Evolutionary conservation across 2,888 invertebrate genomes (phyloP).

Genomic region (Caradrina clavipalpis): DNA sequence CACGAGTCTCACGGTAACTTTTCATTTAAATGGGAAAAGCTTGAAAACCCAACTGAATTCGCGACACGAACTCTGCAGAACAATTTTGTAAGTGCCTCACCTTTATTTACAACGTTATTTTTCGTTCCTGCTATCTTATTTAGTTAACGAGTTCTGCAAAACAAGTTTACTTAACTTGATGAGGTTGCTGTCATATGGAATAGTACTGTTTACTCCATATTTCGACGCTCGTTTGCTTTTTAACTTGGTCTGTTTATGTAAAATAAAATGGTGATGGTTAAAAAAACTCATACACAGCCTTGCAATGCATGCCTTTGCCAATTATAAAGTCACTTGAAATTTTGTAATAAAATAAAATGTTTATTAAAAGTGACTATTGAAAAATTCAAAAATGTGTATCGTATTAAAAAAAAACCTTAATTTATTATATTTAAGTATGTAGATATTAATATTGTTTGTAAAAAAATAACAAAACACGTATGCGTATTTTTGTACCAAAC

Average conservation of each 20-base stretch:
- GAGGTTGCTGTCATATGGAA: conserved; percentile 22
- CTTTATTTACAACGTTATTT: conserved; percentile 42
- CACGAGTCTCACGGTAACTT: not conserved
- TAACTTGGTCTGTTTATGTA: conserved; percentile 8
- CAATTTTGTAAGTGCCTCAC: conserved; percentile 50
- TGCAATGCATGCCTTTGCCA: conserved; percentile 51
- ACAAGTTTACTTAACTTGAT: conserved; percentile 44
- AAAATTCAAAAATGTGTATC: conserved; percentile 30
- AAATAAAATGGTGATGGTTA: conserved; percentile 26
- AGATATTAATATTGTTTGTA: conserved; percentile 74
- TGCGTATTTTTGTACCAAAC: conserved; percentile 84
- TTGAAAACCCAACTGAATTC: conserved; percentile 6
- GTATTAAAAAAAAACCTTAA: conserved; percentile 57
- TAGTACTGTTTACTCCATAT: conserved; percentile 16
- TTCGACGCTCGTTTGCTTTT: conserved; percentile 33
- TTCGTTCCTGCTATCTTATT: conserved; percentile 36
- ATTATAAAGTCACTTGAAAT: conserved; percentile 32
- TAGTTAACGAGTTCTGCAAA: conserved; percentile 31
- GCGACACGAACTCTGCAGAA: conserved; percentile 24
- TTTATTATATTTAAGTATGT: conserved; percentile 70
- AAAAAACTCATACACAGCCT: conserved; percentile 17
- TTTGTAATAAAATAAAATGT: conserved; percentile 10
- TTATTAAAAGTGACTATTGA: conserved; percentile 27
- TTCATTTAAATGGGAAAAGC: not conserved
- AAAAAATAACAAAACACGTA: conserved; percentile 68